Evolutionary conservation across 1,140 invertebrate species (phyloP), one percentile per base, ranked within the genome.

Genomic region (Saccostrea glomerata): DNA sequence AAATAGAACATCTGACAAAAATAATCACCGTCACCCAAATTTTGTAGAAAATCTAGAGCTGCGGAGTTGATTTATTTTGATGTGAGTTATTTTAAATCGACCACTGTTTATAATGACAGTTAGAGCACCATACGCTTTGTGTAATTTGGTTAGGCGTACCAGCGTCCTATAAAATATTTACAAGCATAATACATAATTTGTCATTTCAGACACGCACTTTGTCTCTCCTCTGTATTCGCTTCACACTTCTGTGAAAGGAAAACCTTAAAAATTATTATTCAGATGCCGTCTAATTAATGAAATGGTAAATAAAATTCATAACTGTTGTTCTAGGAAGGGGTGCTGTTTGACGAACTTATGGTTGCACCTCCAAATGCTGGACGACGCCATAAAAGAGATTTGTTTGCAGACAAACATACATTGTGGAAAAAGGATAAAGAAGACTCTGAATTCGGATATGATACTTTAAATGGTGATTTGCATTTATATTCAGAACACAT

Each of bases 271-370:
- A 84, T n/a, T 55, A 84, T 30, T 55, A 84, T 84, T 84, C 36
- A 56, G 82, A 20, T 55, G 12, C 1, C n/a, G 17, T 84, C n/a
- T 36, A 13, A 23, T 40, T 54, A 60, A 20, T 66, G 23, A 23
- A 47, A 88, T 54, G n/a, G 23, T 54, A 23, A 66, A 84, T n/a
- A 25, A 63, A 55, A 25, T 15, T 54, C 20, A 55, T 25, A 23
- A 82, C 36, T 86, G 11, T 5, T 77, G 58, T 70, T 70, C 66
- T 86, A 93, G 92, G 92, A 93, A 77, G 92, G 92, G 30, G 90
- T 92, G 12, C 83, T 93, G 55, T 90, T 91, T 86, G 90, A 92
- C 85, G 91, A 91, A 54, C 77, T 92, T 40, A 90, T 92, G 58
- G 92, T 93, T 58, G 92, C 91, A 25, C 90, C 92, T 11, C 92